Evolutionary conservation across 1,140 invertebrate genomes (phyloP).

Genomic region (Drosophila murphyi): DNA sequence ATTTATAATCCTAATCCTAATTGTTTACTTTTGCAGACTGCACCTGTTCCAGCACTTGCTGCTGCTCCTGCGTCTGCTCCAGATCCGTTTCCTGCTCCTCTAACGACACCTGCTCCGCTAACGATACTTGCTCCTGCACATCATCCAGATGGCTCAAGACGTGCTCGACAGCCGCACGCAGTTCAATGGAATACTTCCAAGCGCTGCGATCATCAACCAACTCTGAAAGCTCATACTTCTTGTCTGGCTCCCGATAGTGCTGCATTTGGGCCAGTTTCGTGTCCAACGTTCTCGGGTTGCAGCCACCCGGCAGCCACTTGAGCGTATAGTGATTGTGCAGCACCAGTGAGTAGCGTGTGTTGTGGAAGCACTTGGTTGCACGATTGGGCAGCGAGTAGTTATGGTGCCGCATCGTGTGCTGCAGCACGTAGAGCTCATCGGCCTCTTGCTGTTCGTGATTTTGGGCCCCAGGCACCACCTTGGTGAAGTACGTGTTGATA

Average conservation of each 20-base stretch:
- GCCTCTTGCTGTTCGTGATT: conserved; percentile 62
- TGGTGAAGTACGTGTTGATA: conserved; percentile 65
- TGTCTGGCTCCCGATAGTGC: conserved; percentile 67
- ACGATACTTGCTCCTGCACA: conserved; percentile 5
- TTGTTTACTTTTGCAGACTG: neutral
- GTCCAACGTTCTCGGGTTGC: conserved; percentile 31
- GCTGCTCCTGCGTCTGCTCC: conserved; percentile 31
- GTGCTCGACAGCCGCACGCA: conserved; percentile 47
- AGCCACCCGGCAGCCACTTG: conserved; percentile 43
- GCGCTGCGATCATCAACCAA: conserved; percentile 55
- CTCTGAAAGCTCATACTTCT: conserved; percentile 32
- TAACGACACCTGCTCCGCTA: conserved; percentile 24
- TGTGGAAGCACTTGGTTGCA: conserved; percentile 75
- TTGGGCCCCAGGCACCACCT: conserved; percentile 33
- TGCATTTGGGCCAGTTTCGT: conserved; percentile 57
- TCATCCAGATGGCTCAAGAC: conserved; percentile 65
- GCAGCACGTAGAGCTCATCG: conserved; percentile 62
- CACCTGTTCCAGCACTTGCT: conserved; percentile 31
- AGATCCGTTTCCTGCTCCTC: conserved; percentile 31
- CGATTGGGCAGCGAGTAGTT: conserved; percentile 47
- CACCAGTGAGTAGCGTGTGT: conserved; percentile 51
- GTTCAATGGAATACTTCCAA: conserved; percentile 55
- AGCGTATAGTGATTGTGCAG: conserved; percentile 74
- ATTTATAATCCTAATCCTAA: neutral
- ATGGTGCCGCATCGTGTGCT: conserved; percentile 59